Base-by-base conservation (phyloP, 2,797 vertebrate species). In the Helicolenus hilgendorfi region DNA sequence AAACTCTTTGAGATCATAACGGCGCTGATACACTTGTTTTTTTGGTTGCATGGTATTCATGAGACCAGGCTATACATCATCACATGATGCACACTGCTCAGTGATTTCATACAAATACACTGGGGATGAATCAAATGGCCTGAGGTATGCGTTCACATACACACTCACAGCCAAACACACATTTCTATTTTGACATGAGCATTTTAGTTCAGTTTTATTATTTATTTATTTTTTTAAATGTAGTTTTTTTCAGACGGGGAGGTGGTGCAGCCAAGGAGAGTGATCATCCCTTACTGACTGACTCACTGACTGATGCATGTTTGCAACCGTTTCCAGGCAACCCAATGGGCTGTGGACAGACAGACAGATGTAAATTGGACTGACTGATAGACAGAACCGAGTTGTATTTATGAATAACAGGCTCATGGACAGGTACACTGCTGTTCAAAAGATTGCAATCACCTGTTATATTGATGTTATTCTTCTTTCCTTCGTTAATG, bases 251-350 rank as follows among this genome's bases (percentile, higher is more conserved):
- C 35, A 38, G 73, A 73, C 1, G 5, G n/a, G 3, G 68, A 81
- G 31, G 41, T 63, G 14, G 64, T 58, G 60, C 26, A 71, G 73
- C 41, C 59, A 70, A 24, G 14, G 22, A 65, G 35, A 24, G 27
- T 14, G 64, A 69, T 64, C 69, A 26, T 33, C 18, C 63, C 20
- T 63, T 20, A 68, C 41, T 75, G 81, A 65, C 53, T 49, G 77
- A 85, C 35, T 86, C 49, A 26, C 15, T 83, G 74, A 68, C 67
- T 77, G 82, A 86, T 74, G 53, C 79, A 65, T 72, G 69, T 74
- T 71, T 85, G 60, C 5, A 63, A 69, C 77, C 41, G 63, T 86
- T 75, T 79, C 77, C 82, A 83, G 70, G 59, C 18, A 24, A 62
- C 55, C 62, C 55, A 62, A 11, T 74, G 13, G 60, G 53, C 63